These are phyloP conservation scores for Cartodere bifasciata DNA, from an alignment of 2,888 invertebrate species.

Conservation along the genomic window DNA sequence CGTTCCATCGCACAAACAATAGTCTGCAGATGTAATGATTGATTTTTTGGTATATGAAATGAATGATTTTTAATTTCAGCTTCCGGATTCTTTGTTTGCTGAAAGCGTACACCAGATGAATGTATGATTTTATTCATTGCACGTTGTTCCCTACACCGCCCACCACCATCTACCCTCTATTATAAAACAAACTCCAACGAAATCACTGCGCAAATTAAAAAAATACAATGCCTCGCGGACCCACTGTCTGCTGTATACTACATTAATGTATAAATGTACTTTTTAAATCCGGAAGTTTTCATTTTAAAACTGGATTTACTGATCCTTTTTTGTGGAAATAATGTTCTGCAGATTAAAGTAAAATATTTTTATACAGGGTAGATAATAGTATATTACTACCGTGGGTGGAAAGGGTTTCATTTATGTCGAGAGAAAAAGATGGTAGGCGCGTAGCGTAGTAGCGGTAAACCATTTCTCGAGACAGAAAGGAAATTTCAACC, in stretches of 20 bases:
- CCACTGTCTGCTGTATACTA: slow-evolving; percentile 13
- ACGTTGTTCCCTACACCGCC: slow-evolving; percentile 25
- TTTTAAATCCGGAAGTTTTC: no score
- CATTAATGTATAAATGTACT: slow-evolving; percentile 18
- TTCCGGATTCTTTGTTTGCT: slow-evolving; percentile 28
- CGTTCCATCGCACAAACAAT: slow-evolving; percentile 17
- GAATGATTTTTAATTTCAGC: slow-evolving; percentile 36
- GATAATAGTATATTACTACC: no score
- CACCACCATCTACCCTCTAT: slow-evolving; percentile 15
- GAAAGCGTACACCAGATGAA: slow-evolving; percentile 28
- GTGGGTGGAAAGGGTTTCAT: no score
- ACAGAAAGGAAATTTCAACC: no score
- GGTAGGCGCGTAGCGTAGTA: no score
- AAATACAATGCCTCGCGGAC: slow-evolving; percentile 16
- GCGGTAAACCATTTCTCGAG: no score
- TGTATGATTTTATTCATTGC: slow-evolving; percentile 35
- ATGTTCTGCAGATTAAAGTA: no score
- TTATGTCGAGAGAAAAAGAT: no score
- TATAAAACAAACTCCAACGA: slow-evolving; percentile 24
- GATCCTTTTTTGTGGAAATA: no score
- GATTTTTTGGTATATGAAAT: slow-evolving; percentile 33
- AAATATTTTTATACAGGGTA: no score
- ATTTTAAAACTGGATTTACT: no score
- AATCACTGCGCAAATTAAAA: slow-evolving; percentile 32
- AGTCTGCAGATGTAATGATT: slow-evolving; percentile 30